These are phyloP conservation scores for Neogobius melanostomus DNA, from an alignment of 2,113 vertebrate species.

Conservation along the genomic window DNA sequence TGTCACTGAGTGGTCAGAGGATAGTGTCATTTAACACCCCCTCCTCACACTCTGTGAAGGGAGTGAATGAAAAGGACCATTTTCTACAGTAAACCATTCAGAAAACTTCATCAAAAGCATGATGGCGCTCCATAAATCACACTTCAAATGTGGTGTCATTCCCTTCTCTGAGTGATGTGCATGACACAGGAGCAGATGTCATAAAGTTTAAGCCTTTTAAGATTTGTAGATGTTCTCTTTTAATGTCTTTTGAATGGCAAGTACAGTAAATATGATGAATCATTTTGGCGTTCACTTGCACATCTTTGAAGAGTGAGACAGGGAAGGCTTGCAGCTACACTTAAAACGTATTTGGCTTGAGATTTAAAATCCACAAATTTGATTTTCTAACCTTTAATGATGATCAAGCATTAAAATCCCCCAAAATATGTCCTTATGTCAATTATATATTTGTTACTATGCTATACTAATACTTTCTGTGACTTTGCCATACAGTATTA, in stretches of 20 bases:
- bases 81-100: constrained; percentile 46
- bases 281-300: not conserved
- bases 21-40: constrained; percentile 28
- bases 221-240: constrained; percentile 6
- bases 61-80: constrained; percentile 58
- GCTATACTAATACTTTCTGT: no score
- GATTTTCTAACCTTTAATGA: no score
- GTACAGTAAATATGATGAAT: not conserved
- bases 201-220: constrained; percentile 2
- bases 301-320: no score
- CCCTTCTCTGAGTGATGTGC: constrained; percentile 30
- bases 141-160: constrained; percentile 57
- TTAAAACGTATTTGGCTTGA: no score
- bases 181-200: constrained; percentile 40
- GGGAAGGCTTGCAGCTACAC: no score
- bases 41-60: constrained; percentile 16
- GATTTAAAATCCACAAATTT: no score
- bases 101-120: constrained; percentile 59
- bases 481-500: no score
- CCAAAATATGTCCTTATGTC: no score
- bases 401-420: no score
- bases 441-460: no score
- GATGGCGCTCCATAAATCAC: constrained; percentile 54
- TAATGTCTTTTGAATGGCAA: not conserved
- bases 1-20: constrained; percentile 16